phyloP scores from a whole-genome alignment of 2,113 vertebrate genomes.

The Donacobius atricapilla region DNA sequence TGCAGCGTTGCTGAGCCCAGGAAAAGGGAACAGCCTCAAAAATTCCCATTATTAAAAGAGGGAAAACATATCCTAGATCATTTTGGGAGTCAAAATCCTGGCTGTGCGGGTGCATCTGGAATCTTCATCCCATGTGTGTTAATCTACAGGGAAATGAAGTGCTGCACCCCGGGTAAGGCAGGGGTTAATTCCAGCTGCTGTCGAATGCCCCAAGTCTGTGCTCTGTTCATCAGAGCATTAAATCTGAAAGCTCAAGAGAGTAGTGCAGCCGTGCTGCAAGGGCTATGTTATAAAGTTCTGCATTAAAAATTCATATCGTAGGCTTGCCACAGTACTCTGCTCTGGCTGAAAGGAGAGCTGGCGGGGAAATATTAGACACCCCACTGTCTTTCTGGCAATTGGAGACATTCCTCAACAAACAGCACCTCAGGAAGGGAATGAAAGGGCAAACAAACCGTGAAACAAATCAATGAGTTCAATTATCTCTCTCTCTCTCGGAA shows the following conservation, averaged over 20 bases:
- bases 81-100: background rate
- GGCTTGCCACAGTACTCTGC: constrained; percentile 77
- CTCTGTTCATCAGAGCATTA: constrained; percentile 80
- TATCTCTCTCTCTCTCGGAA: constrained; percentile 67
- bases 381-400: constrained; percentile 78
- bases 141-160: constrained; percentile 53
- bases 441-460: constrained; percentile 79
- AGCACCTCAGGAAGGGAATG: constrained; percentile 75
- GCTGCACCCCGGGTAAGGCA: background rate
- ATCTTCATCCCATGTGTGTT: background rate
- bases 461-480: constrained; percentile 83
- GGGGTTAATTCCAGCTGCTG: constrained; percentile 77
- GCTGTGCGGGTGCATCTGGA: background rate
- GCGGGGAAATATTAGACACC: constrained; percentile 77
- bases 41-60: background rate
- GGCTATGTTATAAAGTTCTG: constrained; percentile 83
- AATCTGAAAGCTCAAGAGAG: constrained; percentile 82
- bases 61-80: background rate
- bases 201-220: constrained; percentile 68
- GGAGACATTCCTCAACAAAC: constrained; percentile 82
- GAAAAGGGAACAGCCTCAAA: background rate
- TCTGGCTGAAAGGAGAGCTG: constrained; percentile 79
- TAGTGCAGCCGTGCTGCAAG: constrained; percentile 72
- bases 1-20: background rate
- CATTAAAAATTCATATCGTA: constrained; percentile 94